These are phyloP conservation scores for Macaria liturata DNA, from an alignment of 2,888 invertebrate genomes.

Conservation along the genomic window DNA sequence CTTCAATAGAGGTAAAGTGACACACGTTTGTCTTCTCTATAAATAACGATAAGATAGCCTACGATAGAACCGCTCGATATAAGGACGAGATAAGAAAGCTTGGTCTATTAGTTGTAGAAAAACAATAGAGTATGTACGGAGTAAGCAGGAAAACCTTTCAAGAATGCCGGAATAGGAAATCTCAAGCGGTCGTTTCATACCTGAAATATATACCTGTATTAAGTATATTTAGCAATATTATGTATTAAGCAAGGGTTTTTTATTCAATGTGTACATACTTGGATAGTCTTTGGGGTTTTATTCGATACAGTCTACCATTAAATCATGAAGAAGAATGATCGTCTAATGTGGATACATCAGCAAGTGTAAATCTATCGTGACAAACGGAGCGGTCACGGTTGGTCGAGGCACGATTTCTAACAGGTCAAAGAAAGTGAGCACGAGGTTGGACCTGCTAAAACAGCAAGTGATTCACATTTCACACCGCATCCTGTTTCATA, in stretches of 20 bases:
- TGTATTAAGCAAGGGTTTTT: too few species aligned
- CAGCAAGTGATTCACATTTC: conserved; percentile 51
- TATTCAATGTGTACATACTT: too few species aligned
- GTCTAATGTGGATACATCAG: conserved; percentile 22
- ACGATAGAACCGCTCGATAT: conserved; percentile 29
- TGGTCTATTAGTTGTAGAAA: neutral
- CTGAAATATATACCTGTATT: too few species aligned
- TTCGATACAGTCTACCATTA: too few species aligned
- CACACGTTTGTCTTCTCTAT: conserved; percentile 42
- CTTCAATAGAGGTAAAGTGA: conserved; percentile 33
- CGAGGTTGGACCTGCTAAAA: conserved; percentile 49
- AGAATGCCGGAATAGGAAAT: too few species aligned
- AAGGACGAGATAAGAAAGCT: conserved; percentile 41
- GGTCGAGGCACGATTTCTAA: conserved; percentile 59
- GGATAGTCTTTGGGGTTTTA: too few species aligned
- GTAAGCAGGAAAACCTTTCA: too few species aligned
- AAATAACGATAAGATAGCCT: conserved; percentile 48
- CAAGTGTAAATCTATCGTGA: conserved; percentile 40
- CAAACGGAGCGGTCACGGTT: conserved; percentile 47
- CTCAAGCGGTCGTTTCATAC: too few species aligned
- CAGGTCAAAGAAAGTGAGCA: conserved; percentile 69
- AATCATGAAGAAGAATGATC: too few species aligned
- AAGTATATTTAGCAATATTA: too few species aligned
- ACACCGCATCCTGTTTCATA: conserved; percentile 49
- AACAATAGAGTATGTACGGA: too few species aligned